A percentile compares a stretch with the other conserved stretches of the same genome.
Evolutionary conservation across 2,113 vertebrate species (phyloP).

Genomic region (Furnarius figulus): DNA sequence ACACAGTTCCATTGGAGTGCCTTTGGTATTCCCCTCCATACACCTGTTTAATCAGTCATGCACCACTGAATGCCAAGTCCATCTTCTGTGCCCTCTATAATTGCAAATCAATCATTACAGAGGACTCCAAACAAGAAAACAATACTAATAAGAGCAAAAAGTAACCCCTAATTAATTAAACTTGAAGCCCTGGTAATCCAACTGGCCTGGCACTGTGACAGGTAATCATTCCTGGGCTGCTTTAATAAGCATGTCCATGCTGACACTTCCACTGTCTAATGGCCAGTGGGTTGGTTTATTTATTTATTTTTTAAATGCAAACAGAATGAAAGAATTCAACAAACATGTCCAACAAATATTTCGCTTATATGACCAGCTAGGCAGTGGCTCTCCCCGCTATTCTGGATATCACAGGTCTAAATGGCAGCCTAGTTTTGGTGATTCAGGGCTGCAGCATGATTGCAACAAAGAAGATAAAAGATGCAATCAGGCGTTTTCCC

Average conservation of each 20-base stretch:
- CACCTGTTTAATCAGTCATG: neutral
- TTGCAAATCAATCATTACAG: constrained; percentile 30
- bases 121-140: neutral
- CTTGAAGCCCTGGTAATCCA: neutral
- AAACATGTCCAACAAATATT: neutral
- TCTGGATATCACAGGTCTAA: neutral
- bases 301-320: neutral
- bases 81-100: neutral
- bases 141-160: neutral
- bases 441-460: neutral
- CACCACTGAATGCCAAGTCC: neutral
- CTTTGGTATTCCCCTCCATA: neutral
- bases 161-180: neutral
- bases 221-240: neutral
- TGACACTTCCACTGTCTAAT: neutral
- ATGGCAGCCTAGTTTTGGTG: neutral
- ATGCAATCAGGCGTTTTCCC: neutral
- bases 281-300: accelerated
- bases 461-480: neutral
- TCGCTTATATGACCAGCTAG: neutral
- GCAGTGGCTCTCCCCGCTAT: neutral
- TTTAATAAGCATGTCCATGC: neutral
- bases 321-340: neutral
- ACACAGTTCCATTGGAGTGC: neutral
- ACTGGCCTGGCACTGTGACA: neutral